Conservation (phyloP, 2,113 vertebrate species). For the Macaca nemestrina region DNA sequence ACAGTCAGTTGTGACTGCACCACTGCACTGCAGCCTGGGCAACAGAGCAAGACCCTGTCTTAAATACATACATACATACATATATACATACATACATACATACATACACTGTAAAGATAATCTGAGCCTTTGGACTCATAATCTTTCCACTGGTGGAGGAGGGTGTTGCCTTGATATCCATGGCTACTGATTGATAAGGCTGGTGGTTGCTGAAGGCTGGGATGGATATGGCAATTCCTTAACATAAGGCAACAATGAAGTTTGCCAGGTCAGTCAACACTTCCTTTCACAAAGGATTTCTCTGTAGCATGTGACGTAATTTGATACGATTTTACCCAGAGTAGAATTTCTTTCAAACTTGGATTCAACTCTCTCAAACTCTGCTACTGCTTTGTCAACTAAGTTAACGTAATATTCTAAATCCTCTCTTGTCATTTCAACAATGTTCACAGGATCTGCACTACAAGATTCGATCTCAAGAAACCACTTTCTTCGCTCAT, state of each 20-base stretch:
- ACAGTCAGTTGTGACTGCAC: no score
- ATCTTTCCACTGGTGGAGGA: background rate
- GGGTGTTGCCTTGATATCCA: background rate
- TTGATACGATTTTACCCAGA: background rate
- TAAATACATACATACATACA: no score
- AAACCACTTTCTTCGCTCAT: background rate
- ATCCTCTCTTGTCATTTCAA: background rate
- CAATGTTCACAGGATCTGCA: background rate
- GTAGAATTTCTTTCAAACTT: background rate
- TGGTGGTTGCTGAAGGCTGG: background rate
- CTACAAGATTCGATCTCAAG: background rate
- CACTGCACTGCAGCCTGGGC: no score
- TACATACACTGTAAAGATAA: background rate
- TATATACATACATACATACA: no score
- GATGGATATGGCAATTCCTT: background rate
- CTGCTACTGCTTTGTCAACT: background rate
- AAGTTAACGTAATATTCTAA: background rate
- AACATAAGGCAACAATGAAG: background rate
- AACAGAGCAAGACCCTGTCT: no score
- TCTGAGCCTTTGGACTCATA: background rate
- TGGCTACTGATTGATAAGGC: background rate
- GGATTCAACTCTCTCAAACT: background rate
- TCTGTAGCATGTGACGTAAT: background rate
- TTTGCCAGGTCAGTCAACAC: background rate
- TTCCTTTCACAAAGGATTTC: background rate